Conservation (phyloP, 2,888 invertebrate species). For the Lypha dubia region DNA sequence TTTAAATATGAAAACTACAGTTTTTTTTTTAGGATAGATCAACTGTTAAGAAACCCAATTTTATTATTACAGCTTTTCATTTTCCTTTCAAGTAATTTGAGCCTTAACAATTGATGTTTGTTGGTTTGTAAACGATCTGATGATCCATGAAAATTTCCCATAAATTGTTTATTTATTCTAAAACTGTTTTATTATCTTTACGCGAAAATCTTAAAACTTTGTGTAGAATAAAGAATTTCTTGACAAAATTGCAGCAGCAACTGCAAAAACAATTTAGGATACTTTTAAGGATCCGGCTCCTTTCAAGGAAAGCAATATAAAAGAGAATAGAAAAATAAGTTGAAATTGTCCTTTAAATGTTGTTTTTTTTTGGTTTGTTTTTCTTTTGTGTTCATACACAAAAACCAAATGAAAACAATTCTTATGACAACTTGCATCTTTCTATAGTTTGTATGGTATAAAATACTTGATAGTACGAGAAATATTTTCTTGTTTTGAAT, state of each 20-base stretch:
- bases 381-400: constrained; percentile 28
- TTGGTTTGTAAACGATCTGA: constrained; percentile 17
- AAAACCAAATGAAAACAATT: constrained; percentile 49
- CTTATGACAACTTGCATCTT: constrained; percentile 20
- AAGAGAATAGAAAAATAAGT: background rate
- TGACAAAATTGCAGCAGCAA: constrained; percentile 44
- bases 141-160: constrained; percentile 15
- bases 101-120: constrained; percentile 39
- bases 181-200: constrained; percentile 55
- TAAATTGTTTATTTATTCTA: constrained; percentile 54
- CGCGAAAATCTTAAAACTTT: constrained; percentile 43
- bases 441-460: background rate
- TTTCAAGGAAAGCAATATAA: constrained; percentile 1
- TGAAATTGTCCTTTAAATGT: constrained; percentile 33
- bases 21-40: background rate
- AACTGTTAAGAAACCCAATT: background rate
- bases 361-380: constrained; percentile 35
- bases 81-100: background rate
- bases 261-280: constrained; percentile 57
- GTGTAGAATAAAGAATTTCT: background rate
- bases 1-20: no score
- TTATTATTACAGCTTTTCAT: background rate
- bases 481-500: constrained; percentile 31
- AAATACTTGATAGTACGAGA: constrained; percentile 14
- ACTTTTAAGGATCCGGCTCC: constrained; percentile 37